Percentiles rank a stretch among this genome's conserved stretches.
Evolutionary conservation across 1,140 invertebrate species (phyloP).

Genomic region (Rhyacophila brunnea): DNA sequence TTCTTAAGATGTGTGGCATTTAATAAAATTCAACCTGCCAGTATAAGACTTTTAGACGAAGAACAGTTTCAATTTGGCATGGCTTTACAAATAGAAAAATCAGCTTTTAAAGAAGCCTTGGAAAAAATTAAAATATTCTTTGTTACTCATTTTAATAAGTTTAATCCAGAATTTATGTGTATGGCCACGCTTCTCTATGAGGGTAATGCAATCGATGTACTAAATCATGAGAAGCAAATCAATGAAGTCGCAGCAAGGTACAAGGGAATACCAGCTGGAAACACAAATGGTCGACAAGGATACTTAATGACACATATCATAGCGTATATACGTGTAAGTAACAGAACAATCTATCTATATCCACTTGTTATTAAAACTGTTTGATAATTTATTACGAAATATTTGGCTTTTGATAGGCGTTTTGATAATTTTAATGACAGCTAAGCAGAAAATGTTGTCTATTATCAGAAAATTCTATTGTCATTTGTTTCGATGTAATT

Average conservation of each 20-base stretch:
- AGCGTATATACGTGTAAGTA: constrained; percentile 65
- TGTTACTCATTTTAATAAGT: constrained; percentile 66
- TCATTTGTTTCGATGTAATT: too few relatives aligned
- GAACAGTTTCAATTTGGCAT: constrained; percentile 95
- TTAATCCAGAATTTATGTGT: constrained; percentile 61
- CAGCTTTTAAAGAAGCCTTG: constrained; percentile 45
- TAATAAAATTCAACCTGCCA: constrained; percentile 88
- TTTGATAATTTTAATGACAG: too few relatives aligned
- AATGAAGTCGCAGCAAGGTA: constrained; percentile 58
- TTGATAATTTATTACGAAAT: too few relatives aligned
- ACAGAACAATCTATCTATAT: too few relatives aligned
- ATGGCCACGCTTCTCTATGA: constrained; percentile 71
- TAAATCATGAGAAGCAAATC: constrained; percentile 60
- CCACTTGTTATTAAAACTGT: too few relatives aligned
- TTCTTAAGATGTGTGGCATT: constrained; percentile 82
- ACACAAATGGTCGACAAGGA: constrained; percentile 68
- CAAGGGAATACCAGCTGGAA: constrained; percentile 63
- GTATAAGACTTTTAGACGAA: constrained; percentile 94
- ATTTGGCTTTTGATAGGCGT: too few relatives aligned
- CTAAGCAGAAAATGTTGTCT: too few relatives aligned
- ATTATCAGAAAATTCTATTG: too few relatives aligned
- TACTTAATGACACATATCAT: constrained; percentile 77
- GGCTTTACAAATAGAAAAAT: constrained; percentile 73
- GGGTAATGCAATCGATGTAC: constrained; percentile 59
- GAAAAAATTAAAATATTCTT: constrained; percentile 66